Evolutionary conservation across 2,113 vertebrate species (phyloP), one percentile per base, ranked within the genome.

Genomic region (Hippocampus barbouri): DNA sequence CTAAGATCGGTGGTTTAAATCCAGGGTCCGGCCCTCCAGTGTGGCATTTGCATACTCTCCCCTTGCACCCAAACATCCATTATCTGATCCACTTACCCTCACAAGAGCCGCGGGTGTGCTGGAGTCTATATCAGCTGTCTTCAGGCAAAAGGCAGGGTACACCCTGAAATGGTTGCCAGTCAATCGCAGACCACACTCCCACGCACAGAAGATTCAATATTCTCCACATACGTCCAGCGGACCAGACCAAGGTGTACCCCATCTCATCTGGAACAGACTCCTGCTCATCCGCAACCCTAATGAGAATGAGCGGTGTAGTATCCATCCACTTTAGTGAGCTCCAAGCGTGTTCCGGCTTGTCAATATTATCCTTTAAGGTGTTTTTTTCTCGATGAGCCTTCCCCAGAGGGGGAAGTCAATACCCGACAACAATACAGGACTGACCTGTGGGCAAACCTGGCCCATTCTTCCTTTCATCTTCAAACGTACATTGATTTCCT

Each of bases 401-500:
- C 72, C 71, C 73, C 79, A 77, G 59, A 0, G 59, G 78, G 70
- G 72, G 79, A 65, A 70, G 85, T 88, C 87, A 79, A 88, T 88
- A 88, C 76, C 70, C 79, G 74, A 79, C 83, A 83, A 79, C 83
- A 83, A 75, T 78, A 73, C 61, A 85, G 82, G 83, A 82, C 77
- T 89, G 87, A 90, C 87, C 87, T 81, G 76, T 85, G 82, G 76
- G 68, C 80, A 86, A 86, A 82, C 75, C 78, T 70, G 79, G 69
- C 75, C 66, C 68, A 57, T 63, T 84, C 77, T 78, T 80, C 79
- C 76, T 82, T 85, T 86, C 77, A 78, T 80, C 85, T 84, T 86
- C 85, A 77, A 49, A 86, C 76, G 59, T 73, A 64, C 82, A 88
- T 88, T 57, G 85, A 91, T 89, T 89, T 90, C 77, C 77, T 34